Evolutionary conservation across 2,113 vertebrate genomes (phyloP), one percentile per base, ranked within the genome.

Genomic region (Oreochromis aureus): DNA sequence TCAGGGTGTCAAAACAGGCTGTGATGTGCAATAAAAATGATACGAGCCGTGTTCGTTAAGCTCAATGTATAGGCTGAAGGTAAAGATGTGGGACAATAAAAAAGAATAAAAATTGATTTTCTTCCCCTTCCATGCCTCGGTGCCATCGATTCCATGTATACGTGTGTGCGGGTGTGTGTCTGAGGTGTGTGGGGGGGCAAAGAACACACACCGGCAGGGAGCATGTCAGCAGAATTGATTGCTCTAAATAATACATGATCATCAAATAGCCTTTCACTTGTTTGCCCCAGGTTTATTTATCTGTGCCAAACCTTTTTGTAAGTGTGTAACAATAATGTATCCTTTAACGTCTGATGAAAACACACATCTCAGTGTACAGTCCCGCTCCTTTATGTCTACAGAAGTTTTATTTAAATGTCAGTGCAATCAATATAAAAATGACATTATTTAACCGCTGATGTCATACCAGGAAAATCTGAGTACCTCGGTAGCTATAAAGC

Each of bases 191-290:
- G 19, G 2, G 22, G 63, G 41, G 27, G 69, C 46, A 78, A 24
- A 73, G 22, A 73, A 46, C 73, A 78, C 46, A 78, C 73, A 54
- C 73, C 41, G 86, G 81, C 91, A 92, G 69, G 89, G 81, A 81
- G 89, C 78, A 79, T 56, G 84, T 93, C 90, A 91, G 48, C 63
- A 44, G 87, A 84, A 92, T 93, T 91, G 93, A 91, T 91, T 89
- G 82, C 46, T 81, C 91, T 96, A 93, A 95, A 96, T 97, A 89
- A 96, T 95, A 93, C 89, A 90, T 95, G 85, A 92, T 89, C 80
- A 91, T 89, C 85, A 89, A 87, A 93, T 82, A 83, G 82, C 87
- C 76, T 78, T 78, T 78, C 46, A 34, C 27, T 71, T 36, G 18
- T 88, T 87, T 69, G 82, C 63, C 71, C 56, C 3, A 66, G 85